phyloP scores from a whole-genome alignment of 2,797 vertebrate species.

The Crax fasciolata region DNA sequence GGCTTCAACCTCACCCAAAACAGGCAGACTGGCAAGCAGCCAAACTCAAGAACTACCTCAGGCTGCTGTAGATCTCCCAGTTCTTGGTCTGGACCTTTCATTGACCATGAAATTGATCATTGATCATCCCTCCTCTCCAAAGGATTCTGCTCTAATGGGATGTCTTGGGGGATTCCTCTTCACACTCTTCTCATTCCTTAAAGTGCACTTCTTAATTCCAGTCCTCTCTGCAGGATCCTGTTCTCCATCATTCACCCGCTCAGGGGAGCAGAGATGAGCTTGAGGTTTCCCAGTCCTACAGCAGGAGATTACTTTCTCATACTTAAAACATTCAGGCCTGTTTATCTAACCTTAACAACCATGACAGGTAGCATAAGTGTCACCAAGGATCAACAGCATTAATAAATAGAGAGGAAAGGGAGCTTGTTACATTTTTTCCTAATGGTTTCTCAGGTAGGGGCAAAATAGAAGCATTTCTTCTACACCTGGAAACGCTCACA shows the following conservation, averaged over 20 bases:
- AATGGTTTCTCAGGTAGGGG: background rate
- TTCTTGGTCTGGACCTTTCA: background rate
- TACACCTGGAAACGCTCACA: constrained; percentile 19
- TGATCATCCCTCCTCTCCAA: background rate
- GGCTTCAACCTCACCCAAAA: background rate
- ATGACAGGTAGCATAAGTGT: background rate
- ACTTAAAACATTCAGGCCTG: background rate
- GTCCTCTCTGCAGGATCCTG: background rate
- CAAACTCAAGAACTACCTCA: background rate
- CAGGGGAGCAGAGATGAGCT: background rate
- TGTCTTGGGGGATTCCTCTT: background rate
- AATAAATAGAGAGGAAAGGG: background rate
- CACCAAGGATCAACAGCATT: background rate
- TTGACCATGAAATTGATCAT: background rate
- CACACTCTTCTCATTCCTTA: background rate
- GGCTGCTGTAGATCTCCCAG: background rate
- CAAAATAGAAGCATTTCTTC: background rate
- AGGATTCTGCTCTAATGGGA: background rate
- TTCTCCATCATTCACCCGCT: background rate
- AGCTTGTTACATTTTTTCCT: constrained; percentile 13
- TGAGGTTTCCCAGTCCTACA: background rate
- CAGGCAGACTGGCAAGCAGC: constrained; percentile 37
- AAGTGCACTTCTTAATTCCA: background rate
- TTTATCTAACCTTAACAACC: constrained; percentile 10
- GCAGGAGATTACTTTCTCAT: background rate